Evolutionary conservation across 2,888 invertebrate species (phyloP).

Genomic region (Oasisia sp.): DNA sequence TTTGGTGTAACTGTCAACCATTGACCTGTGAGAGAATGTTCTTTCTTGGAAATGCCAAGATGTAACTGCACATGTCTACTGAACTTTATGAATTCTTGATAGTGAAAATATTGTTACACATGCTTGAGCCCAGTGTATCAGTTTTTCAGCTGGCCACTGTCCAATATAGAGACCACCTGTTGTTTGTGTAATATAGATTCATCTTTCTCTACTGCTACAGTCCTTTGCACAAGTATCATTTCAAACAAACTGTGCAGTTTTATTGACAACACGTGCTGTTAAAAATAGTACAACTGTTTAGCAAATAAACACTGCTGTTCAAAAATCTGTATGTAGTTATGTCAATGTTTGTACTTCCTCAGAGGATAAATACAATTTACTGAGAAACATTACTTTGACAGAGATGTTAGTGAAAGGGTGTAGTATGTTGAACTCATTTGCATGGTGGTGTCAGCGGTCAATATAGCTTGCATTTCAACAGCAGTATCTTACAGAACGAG

Average conservation of each 20-base stretch:
- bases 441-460: neutral
- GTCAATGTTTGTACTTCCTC: neutral
- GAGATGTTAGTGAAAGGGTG: neutral
- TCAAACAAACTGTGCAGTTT: neutral
- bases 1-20: neutral
- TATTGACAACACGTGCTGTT: neutral
- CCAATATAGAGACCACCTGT: constrained; percentile 12
- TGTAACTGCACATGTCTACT: neutral
- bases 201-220: neutral
- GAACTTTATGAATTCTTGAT: neutral
- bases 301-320: neutral
- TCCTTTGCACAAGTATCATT: neutral
- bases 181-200: constrained; percentile 17
- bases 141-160: neutral
- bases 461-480: neutral
- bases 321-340: neutral
- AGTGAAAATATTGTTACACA: neutral
- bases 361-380: neutral
- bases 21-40: neutral
- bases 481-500: neutral
- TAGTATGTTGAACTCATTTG: neutral
- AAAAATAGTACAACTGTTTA: neutral
- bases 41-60: neutral
- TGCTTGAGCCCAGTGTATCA: neutral
- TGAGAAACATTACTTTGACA: neutral